These are phyloP conservation scores for Euzophera pinguis DNA, from an alignment of 2,888 invertebrate genomes.

Conservation along the genomic window DNA sequence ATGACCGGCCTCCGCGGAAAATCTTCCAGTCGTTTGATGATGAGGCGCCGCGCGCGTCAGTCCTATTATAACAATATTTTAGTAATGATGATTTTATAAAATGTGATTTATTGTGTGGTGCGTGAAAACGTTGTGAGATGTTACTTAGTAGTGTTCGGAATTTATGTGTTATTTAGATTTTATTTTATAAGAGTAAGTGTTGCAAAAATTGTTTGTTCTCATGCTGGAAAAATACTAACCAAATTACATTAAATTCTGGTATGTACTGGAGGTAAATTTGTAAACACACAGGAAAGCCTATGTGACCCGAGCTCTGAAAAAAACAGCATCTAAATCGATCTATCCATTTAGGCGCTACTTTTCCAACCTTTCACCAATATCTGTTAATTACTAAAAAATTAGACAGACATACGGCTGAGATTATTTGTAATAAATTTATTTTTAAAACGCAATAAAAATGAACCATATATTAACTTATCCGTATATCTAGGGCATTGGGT, in stretches of 20 bases:
- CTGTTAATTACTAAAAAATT: no score
- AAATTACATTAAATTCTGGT: no score
- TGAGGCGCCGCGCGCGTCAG: background rate
- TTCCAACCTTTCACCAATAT: no score
- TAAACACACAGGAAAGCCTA: no score
- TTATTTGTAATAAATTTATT: background rate
- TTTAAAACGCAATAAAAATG: background rate
- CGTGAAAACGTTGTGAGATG: background rate
- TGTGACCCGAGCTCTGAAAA: no score
- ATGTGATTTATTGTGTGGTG: background rate
- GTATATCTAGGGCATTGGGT: background rate
- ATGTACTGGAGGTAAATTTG: no score
- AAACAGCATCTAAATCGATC: no score
- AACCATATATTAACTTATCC: background rate
- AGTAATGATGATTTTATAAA: background rate
- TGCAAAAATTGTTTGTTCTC: no score
- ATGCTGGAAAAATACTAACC: no score
- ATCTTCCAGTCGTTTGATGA: background rate
- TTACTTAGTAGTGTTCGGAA: background rate
- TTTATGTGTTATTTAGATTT: background rate
- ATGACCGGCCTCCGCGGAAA: constrained; percentile 16
- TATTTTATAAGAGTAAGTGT: no score
- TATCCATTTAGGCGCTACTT: no score
- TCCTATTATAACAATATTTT: background rate
- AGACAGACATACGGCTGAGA: no score